phyloP scores from a whole-genome alignment of 2,797 vertebrate species.

The Aeoliscus strigatus region DNA sequence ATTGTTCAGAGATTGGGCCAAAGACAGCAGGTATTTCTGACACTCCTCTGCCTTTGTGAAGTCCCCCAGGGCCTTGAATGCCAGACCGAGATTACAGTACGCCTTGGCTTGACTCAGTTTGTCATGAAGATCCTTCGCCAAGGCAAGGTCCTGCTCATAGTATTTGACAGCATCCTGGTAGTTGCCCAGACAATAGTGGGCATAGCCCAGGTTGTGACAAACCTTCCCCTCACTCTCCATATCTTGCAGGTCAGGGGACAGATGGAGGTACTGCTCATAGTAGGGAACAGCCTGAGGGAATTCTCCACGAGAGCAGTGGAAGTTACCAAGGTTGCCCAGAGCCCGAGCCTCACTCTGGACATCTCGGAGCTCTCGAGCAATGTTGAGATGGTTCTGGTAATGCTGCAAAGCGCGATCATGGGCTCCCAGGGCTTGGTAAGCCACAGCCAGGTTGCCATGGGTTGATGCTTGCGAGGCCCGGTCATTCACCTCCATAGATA shows the following conservation, averaged over 20 bases:
- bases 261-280: constrained; percentile 92
- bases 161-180: constrained; percentile 93
- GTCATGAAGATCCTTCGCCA: constrained; percentile 96
- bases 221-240: constrained; percentile 98
- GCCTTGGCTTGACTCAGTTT: constrained; percentile 98
- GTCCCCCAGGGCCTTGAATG: constrained; percentile 93
- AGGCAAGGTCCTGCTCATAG: constrained; percentile 94
- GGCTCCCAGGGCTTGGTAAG: constrained; percentile 94
- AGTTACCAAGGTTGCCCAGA: constrained; percentile 94
- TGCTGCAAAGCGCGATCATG: constrained; percentile 97
- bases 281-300: constrained; percentile 93
- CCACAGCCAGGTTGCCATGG: constrained; percentile 93
- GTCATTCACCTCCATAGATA: constrained; percentile 98
- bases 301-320: constrained; percentile 94
- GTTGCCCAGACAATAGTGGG: constrained; percentile 94
- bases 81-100: constrained; percentile 95
- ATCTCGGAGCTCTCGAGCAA: constrained; percentile 91
- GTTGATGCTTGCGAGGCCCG: constrained; percentile 96
- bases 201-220: constrained; percentile 96
- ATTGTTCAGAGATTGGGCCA: constrained; percentile 96
- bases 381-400: constrained; percentile 97
- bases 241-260: constrained; percentile 94
- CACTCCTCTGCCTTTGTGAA: constrained; percentile 95
- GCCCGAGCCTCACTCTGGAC: constrained; percentile 94
- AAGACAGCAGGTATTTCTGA: constrained; percentile 93